Conservation (phyloP, 2,888 invertebrate species). For the Eristalis pertinax region DNA sequence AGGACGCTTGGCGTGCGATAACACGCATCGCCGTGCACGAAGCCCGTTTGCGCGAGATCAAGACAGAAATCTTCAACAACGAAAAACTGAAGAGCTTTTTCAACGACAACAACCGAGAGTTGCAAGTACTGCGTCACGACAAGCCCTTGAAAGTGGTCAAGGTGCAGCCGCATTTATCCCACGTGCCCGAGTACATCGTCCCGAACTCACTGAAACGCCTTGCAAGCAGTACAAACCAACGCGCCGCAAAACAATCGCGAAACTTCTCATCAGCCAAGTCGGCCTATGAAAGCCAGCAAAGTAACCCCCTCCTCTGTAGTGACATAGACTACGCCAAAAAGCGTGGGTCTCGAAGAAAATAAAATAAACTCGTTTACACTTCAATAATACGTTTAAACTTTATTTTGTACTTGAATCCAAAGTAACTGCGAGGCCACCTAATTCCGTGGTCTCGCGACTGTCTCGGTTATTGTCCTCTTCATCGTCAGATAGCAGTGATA, state of each 20-base stretch:
- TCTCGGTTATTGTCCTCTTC: slow-evolving; percentile 73
- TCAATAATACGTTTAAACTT: slow-evolving; percentile 43
- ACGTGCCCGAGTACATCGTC: slow-evolving; percentile 96
- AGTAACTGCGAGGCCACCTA: slow-evolving; percentile 4
- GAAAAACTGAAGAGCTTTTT: slow-evolving; percentile 96
- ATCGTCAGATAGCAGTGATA: slow-evolving; percentile 80
- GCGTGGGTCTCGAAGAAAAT: slow-evolving; percentile 72
- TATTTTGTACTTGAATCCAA: slow-evolving; percentile 59
- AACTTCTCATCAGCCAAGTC: slow-evolving; percentile 76
- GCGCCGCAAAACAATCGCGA: slow-evolving; percentile 41
- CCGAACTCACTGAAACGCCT: slow-evolving; percentile 89
- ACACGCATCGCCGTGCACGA: slow-evolving; percentile 96
- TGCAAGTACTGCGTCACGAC: slow-evolving; percentile 92
- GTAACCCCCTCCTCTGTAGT: slow-evolving; percentile 79
- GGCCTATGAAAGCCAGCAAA: slow-evolving; percentile 77
- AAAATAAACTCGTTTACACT: slow-evolving; percentile 30
- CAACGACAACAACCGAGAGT: slow-evolving; percentile 94
- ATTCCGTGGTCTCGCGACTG: neutral
- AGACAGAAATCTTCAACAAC: slow-evolving; percentile 95
- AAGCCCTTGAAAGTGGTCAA: slow-evolving; percentile 92
- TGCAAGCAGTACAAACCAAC: slow-evolving; percentile 81
- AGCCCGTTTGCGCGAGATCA: slow-evolving; percentile 97
- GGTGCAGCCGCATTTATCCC: slow-evolving; percentile 91
- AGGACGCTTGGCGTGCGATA: slow-evolving; percentile 97
- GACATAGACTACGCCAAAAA: slow-evolving; percentile 79